Percentiles rank a stretch among this genome's conserved stretches.
These are phyloP conservation scores for Halcyon senegalensis DNA, from an alignment of 2,113 vertebrate species.

Conservation along the genomic window DNA sequence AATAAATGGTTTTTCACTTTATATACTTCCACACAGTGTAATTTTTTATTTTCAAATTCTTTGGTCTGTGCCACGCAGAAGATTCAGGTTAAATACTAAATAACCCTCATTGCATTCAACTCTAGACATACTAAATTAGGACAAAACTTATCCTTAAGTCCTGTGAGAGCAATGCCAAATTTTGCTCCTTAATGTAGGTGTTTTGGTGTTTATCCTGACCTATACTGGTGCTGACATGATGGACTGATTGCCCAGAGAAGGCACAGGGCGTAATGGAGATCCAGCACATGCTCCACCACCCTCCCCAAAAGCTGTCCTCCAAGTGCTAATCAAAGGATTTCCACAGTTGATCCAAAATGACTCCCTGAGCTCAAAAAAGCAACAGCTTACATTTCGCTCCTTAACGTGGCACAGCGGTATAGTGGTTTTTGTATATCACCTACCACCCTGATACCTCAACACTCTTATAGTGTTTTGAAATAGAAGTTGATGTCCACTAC, in stretches of 20 bases:
- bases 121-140: not conserved
- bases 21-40: not conserved
- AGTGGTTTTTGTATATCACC: not conserved
- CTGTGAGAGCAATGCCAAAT: not conserved
- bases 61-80: not conserved
- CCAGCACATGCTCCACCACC: rapidly evolving
- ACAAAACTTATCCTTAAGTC: not conserved
- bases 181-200: not conserved
- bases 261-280: not conserved
- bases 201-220: not conserved
- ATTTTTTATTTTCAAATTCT: not conserved
- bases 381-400: not conserved
- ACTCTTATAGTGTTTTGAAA: not conserved
- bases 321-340: not conserved
- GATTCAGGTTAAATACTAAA: not conserved
- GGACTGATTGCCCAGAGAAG: not conserved
- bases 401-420: not conserved
- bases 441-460: not conserved
- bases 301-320: not conserved
- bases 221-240: not conserved
- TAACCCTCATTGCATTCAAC: not conserved
- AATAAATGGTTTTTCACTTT: not conserved
- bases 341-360: not conserved
- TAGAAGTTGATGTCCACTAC: not conserved
- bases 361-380: not conserved